Evolutionary conservation across 2,113 vertebrate species (phyloP), one percentile per base, ranked within the genome.

Genomic region (Zosterops hypoxanthus): DNA sequence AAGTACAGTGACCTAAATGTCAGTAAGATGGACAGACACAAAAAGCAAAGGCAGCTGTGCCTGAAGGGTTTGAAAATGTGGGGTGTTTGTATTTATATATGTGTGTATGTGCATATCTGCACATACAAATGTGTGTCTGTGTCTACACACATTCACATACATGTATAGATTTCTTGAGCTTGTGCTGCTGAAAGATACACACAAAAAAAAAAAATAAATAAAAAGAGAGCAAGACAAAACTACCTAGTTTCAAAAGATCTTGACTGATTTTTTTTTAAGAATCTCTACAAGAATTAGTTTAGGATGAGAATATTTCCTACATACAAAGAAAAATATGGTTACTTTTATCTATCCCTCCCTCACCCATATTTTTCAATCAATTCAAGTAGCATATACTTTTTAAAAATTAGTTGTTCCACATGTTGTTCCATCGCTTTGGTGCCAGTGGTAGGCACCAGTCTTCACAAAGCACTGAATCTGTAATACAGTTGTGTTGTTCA

Each of bases 111-210:
- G 14, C 16, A 12, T 33, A 10, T 13, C 29, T 24, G 13, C 1
- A 20, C 5, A 24, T 7, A 11, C 23, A 16, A 46, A 15, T 68
- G 6, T 34, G 5, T 24, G 8, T 23, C 3, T 69, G 2, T n/a
- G 3, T 31, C 26, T 46, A 11, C 1, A 25, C 0, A 53, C 2
- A 14, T 2, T 29, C 0, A 53, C 2, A 14, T 6, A 10, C 0
- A 25, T 19, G 6, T 25, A 25, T 4, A 64, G 5, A 11, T 5
- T 14, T 46, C 5, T 57, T 82, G 50, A 78, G 26, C 28, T 66
- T 70, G 7, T 73, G 24, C 7, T 69, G 21, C 19, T 46, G 39
- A 57, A 90, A 75, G 8, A 34, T 34, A 34, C 34, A 34, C 34
- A 34, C 34, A 49, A 49, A 57, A 52, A 42, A 11, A 3, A 2